phyloP scores from a whole-genome alignment of 2,113 vertebrate genomes.

The Isichthys henryi region DNA sequence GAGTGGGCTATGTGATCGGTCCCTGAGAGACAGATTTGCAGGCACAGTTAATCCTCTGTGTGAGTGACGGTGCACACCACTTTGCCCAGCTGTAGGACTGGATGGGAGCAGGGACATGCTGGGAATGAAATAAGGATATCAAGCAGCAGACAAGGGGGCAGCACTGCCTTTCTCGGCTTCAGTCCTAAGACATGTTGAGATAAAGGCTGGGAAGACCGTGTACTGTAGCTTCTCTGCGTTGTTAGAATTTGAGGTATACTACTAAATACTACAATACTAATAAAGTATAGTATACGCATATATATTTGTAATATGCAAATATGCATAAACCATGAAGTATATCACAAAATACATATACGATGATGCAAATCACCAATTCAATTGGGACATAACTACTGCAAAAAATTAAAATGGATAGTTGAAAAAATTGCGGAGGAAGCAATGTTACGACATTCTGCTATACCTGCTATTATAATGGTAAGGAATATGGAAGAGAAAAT shows the following conservation, averaged over 20 bases:
- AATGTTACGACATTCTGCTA: not conserved
- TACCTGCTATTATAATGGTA: not conserved
- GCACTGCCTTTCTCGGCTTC: conserved; percentile 2
- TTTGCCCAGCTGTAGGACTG: conserved; percentile 60
- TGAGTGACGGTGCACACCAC: conserved; percentile 62
- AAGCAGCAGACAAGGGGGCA: conserved; percentile 38
- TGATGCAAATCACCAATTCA: not conserved
- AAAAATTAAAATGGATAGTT: not conserved
- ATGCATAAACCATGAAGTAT: not conserved
- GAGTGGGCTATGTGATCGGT: not conserved
- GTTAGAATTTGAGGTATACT: not conserved
- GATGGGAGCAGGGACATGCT: conserved; percentile 55
- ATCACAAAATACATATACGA: not conserved
- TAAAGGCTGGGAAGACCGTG: not conserved
- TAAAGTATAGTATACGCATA: not conserved
- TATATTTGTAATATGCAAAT: not conserved
- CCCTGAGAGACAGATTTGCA: not conserved
- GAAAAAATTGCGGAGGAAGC: not conserved
- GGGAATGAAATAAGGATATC: conserved; percentile 64
- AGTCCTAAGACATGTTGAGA: no score
- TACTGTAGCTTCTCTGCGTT: not conserved
- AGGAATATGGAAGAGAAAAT: not conserved
- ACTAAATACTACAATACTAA: not conserved
- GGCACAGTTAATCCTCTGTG: conserved; percentile 54
- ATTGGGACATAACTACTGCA: not conserved